Conservation (phyloP, 1,140 invertebrate genomes). For the Antheraea pernyi region DNA sequence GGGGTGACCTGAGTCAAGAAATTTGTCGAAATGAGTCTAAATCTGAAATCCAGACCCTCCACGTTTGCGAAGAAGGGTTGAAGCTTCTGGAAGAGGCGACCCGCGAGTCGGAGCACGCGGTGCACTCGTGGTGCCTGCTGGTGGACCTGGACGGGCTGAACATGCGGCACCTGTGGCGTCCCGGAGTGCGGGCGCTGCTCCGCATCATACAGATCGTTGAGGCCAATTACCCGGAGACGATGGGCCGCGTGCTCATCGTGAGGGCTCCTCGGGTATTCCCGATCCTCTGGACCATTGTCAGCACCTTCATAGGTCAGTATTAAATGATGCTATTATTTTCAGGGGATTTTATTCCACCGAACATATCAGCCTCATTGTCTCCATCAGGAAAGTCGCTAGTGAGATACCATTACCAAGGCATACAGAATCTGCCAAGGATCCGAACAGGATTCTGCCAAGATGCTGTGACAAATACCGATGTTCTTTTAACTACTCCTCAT, state of each 20-base stretch:
- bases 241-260: constrained; percentile 93
- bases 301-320: constrained; percentile 89
- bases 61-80: constrained; percentile 93
- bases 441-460: too few relatives aligned
- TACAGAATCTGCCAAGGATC: too few relatives aligned
- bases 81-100: constrained; percentile 92
- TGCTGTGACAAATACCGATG: too few relatives aligned
- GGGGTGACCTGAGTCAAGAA: not conserved
- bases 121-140: constrained; percentile 94
- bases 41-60: constrained; percentile 82
- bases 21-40: not conserved
- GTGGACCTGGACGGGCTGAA: constrained; percentile 97
- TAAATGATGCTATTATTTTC: too few relatives aligned
- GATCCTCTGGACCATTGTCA: constrained; percentile 97
- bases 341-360: too few relatives aligned
- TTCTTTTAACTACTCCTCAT: too few relatives aligned
- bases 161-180: constrained; percentile 97
- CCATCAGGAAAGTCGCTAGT: too few relatives aligned
- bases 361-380: too few relatives aligned
- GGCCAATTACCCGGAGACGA: constrained; percentile 97
- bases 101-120: constrained; percentile 84
- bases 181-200: constrained; percentile 93
- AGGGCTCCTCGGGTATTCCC: constrained; percentile 96
- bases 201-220: constrained; percentile 97
- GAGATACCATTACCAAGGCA: too few relatives aligned